phyloP scores from a whole-genome alignment of 1,140 invertebrate genomes.

The Drosophila repleta region DNA sequence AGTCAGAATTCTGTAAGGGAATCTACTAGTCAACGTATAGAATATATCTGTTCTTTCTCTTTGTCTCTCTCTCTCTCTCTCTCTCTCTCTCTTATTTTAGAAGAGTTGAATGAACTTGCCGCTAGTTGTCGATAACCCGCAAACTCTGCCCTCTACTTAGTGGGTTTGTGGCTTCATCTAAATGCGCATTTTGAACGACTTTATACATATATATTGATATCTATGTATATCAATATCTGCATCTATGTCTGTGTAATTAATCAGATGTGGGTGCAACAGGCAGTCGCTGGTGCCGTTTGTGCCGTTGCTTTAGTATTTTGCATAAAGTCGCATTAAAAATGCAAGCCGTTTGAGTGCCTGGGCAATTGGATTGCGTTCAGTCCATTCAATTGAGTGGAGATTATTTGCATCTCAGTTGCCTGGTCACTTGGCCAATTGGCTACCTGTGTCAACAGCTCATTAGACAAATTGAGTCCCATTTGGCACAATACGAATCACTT shows the following conservation, averaged over 20 bases:
- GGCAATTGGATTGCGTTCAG: constrained; percentile 52
- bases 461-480: constrained; percentile 72
- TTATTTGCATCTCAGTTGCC: constrained; percentile 74
- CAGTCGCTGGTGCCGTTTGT: background rate
- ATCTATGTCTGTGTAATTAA: constrained; percentile 53
- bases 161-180: constrained; percentile 55
- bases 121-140: constrained; percentile 52
- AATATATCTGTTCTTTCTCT: too few relatives aligned
- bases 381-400: constrained; percentile 55
- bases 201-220: constrained; percentile 20
- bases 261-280: constrained; percentile 54
- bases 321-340: constrained; percentile 66
- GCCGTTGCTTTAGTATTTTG: constrained; percentile 62
- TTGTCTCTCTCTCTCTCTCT: too few relatives aligned
- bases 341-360: constrained; percentile 44
- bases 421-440: constrained; percentile 26
- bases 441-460: constrained; percentile 78
- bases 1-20: background rate
- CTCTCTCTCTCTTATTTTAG: constrained; percentile 1
- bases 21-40: background rate
- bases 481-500: constrained; percentile 14
- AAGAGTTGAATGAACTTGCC: constrained; percentile 72
- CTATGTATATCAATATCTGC: constrained; percentile 29
- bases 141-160: constrained; percentile 33
- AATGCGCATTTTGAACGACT: constrained; percentile 64